Evolutionary conservation across 30 jellyfish, hydroid and myxozoan genomes (phyloP).

Genomic region (Turritopsis dohrnii): DNA sequence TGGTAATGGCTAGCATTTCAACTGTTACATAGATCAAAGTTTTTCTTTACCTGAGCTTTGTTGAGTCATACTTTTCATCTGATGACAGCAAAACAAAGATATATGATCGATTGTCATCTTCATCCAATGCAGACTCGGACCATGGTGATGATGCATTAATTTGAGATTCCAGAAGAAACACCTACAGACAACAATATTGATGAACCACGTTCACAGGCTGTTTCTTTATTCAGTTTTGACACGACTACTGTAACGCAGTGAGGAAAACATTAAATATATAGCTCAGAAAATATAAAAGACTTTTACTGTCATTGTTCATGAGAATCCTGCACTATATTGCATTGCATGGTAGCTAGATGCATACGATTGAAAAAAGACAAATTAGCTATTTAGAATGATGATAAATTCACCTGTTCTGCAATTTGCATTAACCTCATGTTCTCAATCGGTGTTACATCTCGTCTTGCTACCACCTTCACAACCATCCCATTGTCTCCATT

Average conservation of each 20-base stretch:
- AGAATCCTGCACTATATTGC: no score
- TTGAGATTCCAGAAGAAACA: conserved; percentile 84
- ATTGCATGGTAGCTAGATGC: no score
- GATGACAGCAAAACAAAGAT: conserved; percentile 60
- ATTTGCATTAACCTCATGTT: conserved; percentile 61
- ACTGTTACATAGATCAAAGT: no score
- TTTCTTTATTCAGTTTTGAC: background rate
- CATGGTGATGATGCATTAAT: conserved; percentile 49
- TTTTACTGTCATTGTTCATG: no score
- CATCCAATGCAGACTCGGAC: conserved; percentile 58
- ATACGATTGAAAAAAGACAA: no score
- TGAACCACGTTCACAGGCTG: background rate
- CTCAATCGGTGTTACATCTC: conserved; percentile 68
- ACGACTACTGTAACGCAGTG: background rate
- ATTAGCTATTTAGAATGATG: no score
- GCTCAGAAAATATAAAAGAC: no score
- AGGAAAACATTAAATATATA: no score
- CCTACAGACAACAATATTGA: conserved; percentile 26
- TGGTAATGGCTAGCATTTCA: no score
- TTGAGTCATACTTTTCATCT: conserved; percentile 64
- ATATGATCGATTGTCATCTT: conserved; percentile 78
- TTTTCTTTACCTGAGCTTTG: conserved; percentile 15
- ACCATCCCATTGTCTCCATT: conserved; percentile 90
- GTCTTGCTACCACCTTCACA: conserved; percentile 88
- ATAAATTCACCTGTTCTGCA: conserved; percentile 94